phyloP scores from a whole-genome alignment of 2,888 invertebrate species.

The Nomada ruficornis region DNA sequence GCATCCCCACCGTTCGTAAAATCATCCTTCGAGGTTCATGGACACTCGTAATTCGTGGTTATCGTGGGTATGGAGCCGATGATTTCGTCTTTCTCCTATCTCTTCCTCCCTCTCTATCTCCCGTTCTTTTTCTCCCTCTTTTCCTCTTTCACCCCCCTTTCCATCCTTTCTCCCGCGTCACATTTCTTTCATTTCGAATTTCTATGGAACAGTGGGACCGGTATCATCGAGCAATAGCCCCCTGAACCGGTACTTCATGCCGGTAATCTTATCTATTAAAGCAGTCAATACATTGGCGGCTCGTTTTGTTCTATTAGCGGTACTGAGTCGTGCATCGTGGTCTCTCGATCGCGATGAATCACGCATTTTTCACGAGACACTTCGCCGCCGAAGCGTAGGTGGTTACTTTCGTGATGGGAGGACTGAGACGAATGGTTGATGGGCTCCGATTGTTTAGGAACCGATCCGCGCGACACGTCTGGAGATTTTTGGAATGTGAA shows the following conservation, averaged over 20 bases:
- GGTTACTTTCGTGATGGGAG: not conserved
- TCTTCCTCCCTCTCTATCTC: not conserved
- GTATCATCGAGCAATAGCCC: slow-evolving; percentile 50
- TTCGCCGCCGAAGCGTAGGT: slow-evolving; percentile 32
- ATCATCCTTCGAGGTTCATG: slow-evolving; percentile 71
- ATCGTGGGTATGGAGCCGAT: slow-evolving; percentile 51
- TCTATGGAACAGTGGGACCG: slow-evolving; percentile 49
- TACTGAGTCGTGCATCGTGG: slow-evolving; percentile 25
- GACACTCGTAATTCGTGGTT: slow-evolving; percentile 68
- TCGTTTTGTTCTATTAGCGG: slow-evolving; percentile 49
- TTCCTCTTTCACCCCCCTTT: not conserved
- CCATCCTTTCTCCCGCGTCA: not conserved
- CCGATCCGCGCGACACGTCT: no score
- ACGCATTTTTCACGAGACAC: slow-evolving; percentile 43
- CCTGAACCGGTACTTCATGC: slow-evolving; percentile 50
- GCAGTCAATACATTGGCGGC: slow-evolving; percentile 49
- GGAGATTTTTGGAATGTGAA: slow-evolving; percentile 13
- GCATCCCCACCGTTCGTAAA: slow-evolving; percentile 71
- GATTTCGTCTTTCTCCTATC: slow-evolving; percentile 9
- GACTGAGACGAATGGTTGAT: no score
- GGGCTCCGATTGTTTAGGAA: no score
- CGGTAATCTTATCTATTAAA: slow-evolving; percentile 54
- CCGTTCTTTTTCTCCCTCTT: not conserved
- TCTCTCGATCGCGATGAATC: slow-evolving; percentile 52
- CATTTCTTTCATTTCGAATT: slow-evolving; percentile 45